These are phyloP conservation scores for Perca fluviatilis DNA, from an alignment of 2,113 vertebrate species.

Conservation along the genomic window DNA sequence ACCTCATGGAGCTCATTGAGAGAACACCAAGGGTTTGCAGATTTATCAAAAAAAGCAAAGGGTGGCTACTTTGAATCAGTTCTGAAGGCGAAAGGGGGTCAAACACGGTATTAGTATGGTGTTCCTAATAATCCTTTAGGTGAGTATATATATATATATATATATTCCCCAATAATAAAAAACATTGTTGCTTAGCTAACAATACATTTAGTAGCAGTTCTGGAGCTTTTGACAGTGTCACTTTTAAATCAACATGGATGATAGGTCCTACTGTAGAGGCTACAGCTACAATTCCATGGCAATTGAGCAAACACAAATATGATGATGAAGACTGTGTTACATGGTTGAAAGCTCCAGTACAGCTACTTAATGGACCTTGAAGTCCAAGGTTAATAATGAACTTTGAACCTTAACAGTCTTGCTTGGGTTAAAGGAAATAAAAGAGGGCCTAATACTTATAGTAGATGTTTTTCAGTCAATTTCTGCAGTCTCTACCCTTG, in stretches of 20 bases:
- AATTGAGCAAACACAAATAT: not conserved
- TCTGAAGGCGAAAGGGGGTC: too few relatives aligned
- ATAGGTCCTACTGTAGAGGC: not conserved
- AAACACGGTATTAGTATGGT: too few relatives aligned
- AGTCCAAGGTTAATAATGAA: not conserved
- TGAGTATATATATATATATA: not conserved
- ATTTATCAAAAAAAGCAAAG: too few relatives aligned
- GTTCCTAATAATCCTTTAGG: too few relatives aligned
- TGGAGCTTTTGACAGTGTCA: not conserved
- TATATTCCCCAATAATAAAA: not conserved
- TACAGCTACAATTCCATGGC: not conserved
- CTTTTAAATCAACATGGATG: not conserved
- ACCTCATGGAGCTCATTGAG: too few relatives aligned
- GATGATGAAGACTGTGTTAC: not conserved
- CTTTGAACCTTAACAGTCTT: not conserved
- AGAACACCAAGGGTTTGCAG: too few relatives aligned
- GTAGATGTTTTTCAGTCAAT: not conserved
- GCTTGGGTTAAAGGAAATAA: not conserved
- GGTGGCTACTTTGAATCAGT: too few relatives aligned
- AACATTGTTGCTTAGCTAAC: not conserved
- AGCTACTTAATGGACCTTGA: not conserved
- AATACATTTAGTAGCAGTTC: not conserved
- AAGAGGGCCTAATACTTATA: not conserved
- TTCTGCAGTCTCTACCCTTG: not conserved
- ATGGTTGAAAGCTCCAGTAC: not conserved